Evolutionary conservation across 2,113 vertebrate genomes (phyloP).

Genomic region (Perccottus glenii): DNA sequence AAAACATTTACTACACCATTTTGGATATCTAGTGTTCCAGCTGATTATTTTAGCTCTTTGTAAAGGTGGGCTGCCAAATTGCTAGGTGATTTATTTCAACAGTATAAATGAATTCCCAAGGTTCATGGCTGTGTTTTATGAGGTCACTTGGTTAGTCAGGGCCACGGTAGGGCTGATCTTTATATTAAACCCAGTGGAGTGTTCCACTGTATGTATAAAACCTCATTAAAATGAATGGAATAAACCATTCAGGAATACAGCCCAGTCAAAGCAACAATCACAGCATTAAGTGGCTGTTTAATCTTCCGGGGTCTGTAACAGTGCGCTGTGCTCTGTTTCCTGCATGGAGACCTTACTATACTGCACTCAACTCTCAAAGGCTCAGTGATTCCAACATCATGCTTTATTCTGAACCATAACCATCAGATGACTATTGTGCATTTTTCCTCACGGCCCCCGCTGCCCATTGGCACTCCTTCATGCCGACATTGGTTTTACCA

Average conservation of each 20-base stretch:
- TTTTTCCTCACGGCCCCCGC: background rate
- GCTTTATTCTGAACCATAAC: background rate
- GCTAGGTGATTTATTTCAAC: constrained; percentile 1
- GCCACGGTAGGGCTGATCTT: constrained; percentile 1
- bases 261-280: background rate
- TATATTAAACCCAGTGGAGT: constrained; percentile 3
- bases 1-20: background rate
- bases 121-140: background rate
- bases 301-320: background rate
- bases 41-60: background rate
- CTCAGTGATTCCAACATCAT: background rate
- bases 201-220: background rate
- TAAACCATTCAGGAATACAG: background rate
- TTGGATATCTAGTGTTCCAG: background rate
- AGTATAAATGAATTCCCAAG: constrained; percentile 10
- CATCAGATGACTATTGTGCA: background rate
- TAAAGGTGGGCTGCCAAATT: background rate
- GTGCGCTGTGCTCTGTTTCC: too few species aligned
- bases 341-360: too few species aligned
- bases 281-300: background rate
- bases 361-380: too few species aligned
- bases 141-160: constrained; percentile 10
- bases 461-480: background rate
- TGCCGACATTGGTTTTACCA: background rate
- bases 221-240: background rate